Evolutionary conservation across 2,113 vertebrate species (phyloP), one percentile per base, ranked within the genome.

Genomic region (Chitala chitala): DNA sequence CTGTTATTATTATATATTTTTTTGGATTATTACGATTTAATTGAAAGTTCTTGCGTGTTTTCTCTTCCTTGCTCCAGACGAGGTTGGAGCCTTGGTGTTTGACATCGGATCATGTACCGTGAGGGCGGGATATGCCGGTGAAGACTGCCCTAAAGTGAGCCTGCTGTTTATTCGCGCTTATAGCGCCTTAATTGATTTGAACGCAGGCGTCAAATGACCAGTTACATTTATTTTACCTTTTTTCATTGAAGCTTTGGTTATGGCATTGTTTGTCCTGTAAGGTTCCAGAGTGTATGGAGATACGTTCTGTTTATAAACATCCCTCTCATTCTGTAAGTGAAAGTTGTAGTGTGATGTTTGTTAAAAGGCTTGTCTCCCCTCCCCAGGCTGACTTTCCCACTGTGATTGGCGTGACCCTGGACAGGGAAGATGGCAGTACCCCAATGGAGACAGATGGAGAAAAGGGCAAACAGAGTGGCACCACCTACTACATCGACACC

Each of bases 31-130:
- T n/a, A n/a, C n/a, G n/a, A n/a, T n/a, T n/a, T n/a, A n/a, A n/a
- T n/a, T n/a, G n/a, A n/a, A n/a, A n/a, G n/a, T n/a, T n/a, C n/a
- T n/a, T n/a, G n/a, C n/a, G n/a, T 70, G 20, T n/a, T 66, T 46
- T 66, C 5, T 44, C 22, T 66, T 66, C 5, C 64, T 17, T 46
- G 26, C 42, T 22, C 68, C 84, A 99, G 97, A 98, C 92, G 97
- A 99, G 87, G 97, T 99, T 48, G 97, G 97, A 55, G 96, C 96
- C 29, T 89, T 99, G 80, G 97, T 99, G 77, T 99, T 99, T 76
- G 97, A 99, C 86, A 98, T 99, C 58, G 97, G 97, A 72, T 99
- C 97, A 0, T 98, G 96, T 76, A 95, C 96, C 1, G 97, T 99
- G 74, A 91, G 97, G 90, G 97, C 96, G 76, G 97, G 97, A 76